These are phyloP conservation scores for Stenoptilia bipunctidactyla DNA, from an alignment of 2,888 invertebrate genomes.

Conservation along the genomic window DNA sequence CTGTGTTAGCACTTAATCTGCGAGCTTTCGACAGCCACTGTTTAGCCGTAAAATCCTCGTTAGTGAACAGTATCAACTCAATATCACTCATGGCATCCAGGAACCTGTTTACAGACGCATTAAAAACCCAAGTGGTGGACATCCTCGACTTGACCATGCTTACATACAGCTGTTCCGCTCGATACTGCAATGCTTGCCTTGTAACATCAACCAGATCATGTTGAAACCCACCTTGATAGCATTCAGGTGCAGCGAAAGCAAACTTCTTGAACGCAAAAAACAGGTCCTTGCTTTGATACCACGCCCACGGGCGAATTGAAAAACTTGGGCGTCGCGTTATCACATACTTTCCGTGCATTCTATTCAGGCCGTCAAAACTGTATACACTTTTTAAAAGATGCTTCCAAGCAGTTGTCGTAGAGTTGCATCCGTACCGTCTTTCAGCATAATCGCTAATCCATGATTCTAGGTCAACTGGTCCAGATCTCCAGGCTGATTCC, in stretches of 20 bases:
- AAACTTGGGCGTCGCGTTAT: slow-evolving; percentile 78
- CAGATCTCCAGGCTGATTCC: slow-evolving; percentile 81
- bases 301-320: slow-evolving; percentile 75
- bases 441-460: slow-evolving; percentile 78
- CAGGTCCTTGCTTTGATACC: slow-evolving; percentile 76
- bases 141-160: slow-evolving; percentile 49
- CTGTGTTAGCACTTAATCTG: slow-evolving; percentile 10
- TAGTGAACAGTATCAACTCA: slow-evolving; percentile 27
- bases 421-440: slow-evolving; percentile 80
- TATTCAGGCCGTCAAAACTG: slow-evolving; percentile 73
- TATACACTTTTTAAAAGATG: slow-evolving; percentile 78
- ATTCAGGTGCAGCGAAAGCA: slow-evolving; percentile 48
- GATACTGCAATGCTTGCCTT: slow-evolving; percentile 84
- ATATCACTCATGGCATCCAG: slow-evolving; percentile 42
- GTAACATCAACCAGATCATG: slow-evolving; percentile 91
- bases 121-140: slow-evolving; percentile 32
- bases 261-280: slow-evolving; percentile 67
- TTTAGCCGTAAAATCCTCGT: slow-evolving; percentile 27
- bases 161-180: slow-evolving; percentile 77
- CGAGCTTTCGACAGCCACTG: slow-evolving; percentile 33
- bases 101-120: slow-evolving; percentile 35
- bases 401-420: slow-evolving; percentile 75
- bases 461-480: slow-evolving; percentile 68
- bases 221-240: slow-evolving; percentile 54
- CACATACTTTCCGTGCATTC: slow-evolving; percentile 82